A percentile compares a stretch with the other conserved stretches of the same genome.
phyloP scores from a whole-genome alignment of 2,888 invertebrate species.

The Drosophila formosana region DNA sequence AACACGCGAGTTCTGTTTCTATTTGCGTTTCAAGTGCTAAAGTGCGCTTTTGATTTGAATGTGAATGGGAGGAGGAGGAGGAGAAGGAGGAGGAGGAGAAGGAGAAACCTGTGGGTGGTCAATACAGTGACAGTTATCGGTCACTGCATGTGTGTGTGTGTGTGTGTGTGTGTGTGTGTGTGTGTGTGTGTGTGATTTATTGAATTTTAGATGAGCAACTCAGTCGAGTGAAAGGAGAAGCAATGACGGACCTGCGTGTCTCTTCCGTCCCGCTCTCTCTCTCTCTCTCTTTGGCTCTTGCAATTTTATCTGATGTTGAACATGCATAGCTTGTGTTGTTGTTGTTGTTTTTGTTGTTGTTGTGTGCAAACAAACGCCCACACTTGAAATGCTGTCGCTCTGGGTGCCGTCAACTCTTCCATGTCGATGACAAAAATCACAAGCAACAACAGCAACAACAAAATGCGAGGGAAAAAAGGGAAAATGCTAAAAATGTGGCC shows the following conservation, averaged over 20 bases:
- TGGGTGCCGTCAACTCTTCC: constrained; percentile 69
- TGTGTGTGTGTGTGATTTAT: constrained; percentile 71
- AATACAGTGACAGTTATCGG: constrained; percentile 47
- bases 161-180: constrained; percentile 15
- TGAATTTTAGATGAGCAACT: constrained; percentile 78
- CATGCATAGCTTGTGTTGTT: constrained; percentile 69
- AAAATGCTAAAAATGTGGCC: constrained; percentile 70
- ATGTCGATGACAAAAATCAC: constrained; percentile 73
- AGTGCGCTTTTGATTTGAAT: constrained; percentile 71
- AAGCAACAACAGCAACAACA: constrained; percentile 9
- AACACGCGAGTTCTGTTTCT: constrained; percentile 73
- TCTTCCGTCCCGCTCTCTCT: neutral
- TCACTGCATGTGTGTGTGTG: constrained; percentile 7
- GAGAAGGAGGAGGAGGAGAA: neutral
- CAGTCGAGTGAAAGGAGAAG: constrained; percentile 58
- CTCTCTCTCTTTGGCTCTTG: constrained; percentile 56
- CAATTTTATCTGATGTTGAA: constrained; percentile 80
- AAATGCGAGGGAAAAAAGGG: constrained; percentile 15
- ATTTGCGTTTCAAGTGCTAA: constrained; percentile 65
- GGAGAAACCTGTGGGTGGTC: constrained; percentile 46
- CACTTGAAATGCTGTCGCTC: constrained; percentile 54
- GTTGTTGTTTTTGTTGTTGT: constrained; percentile 43
- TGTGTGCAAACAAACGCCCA: constrained; percentile 77
- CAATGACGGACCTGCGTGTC: constrained; percentile 61
- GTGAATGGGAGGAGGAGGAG: constrained; percentile 6